Conservation (phyloP, 2,888 invertebrate species). For the Selenia dentaria region DNA sequence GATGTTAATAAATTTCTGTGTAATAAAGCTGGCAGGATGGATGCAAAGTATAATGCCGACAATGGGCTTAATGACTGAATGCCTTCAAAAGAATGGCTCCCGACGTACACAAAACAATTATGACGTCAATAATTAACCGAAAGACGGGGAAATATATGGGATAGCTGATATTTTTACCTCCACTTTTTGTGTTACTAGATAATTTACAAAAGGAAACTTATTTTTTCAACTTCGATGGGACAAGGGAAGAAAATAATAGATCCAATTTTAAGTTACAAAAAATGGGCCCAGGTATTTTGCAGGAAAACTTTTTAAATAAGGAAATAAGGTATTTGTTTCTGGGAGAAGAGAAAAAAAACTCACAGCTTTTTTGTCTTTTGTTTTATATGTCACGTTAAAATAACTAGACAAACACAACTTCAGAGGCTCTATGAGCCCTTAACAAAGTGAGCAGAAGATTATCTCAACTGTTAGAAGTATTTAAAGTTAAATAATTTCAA, state of each 20-base stretch:
- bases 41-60: conserved; percentile 48
- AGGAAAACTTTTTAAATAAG: conserved; percentile 8
- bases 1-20: conserved; percentile 51
- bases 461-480: too few species aligned
- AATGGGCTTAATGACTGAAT: conserved; percentile 49
- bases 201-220: conserved; percentile 8
- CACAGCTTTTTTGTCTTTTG: background rate
- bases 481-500: too few species aligned
- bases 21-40: conserved; percentile 48
- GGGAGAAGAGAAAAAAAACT: conserved; percentile 1
- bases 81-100: conserved; percentile 27
- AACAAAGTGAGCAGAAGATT: too few species aligned
- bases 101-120: conserved; percentile 27
- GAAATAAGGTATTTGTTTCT: conserved; percentile 24
- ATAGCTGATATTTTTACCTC: conserved; percentile 1
- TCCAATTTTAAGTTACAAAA: conserved; percentile 20
- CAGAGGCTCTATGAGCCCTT: too few species aligned
- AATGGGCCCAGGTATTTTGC: conserved; percentile 13
- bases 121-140: conserved; percentile 24
- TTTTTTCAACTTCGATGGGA: conserved; percentile 5
- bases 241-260: conserved; percentile 17
- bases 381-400: too few species aligned
- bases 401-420: too few species aligned
- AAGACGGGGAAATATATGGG: conserved; percentile 2
- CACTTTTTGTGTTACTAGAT: conserved; percentile 1